phyloP scores from a whole-genome alignment of 2,113 vertebrate genomes.

The Stictonetta naevosa region DNA sequence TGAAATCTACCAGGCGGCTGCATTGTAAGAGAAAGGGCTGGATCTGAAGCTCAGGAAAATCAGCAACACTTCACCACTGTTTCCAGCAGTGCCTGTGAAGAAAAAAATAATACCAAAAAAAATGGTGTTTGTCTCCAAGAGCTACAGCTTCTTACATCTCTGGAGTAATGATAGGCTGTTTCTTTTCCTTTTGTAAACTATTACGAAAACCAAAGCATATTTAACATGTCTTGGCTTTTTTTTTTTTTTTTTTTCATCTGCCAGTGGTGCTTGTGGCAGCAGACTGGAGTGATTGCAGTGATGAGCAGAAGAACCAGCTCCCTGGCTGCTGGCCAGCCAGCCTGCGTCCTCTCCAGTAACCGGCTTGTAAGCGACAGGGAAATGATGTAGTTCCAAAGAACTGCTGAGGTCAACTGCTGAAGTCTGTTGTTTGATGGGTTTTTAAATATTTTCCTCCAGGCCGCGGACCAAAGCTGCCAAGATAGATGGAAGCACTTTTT shows the following conservation, averaged over 20 bases:
- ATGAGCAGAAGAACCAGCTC: not conserved
- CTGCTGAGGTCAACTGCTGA: constrained; percentile 35
- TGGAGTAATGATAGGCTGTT: fast-evolving
- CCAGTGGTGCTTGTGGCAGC: not conserved
- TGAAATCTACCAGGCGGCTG: not conserved
- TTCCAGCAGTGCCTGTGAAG: not conserved
- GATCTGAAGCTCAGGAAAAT: not conserved
- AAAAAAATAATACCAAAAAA: not conserved
- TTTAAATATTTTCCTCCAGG: not conserved
- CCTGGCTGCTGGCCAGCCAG: not conserved
- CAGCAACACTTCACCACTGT: not conserved
- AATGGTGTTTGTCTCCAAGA: not conserved
- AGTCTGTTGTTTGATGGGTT: not conserved
- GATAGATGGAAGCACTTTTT: not conserved
- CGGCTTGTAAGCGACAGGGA: not conserved
- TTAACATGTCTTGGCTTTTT: not conserved
- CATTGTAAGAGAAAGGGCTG: not conserved
- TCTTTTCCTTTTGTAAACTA: not conserved
- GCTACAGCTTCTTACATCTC: not conserved
- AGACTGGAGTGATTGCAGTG: not conserved
- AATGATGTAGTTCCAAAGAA: not conserved
- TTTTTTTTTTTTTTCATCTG: not conserved
- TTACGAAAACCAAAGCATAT: not conserved
- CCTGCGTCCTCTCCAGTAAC: fast-evolving
- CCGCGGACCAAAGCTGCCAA: not conserved